Evolutionary conservation across 2,113 vertebrate genomes (phyloP).

Genomic region (Peucedramus taeniatus): DNA sequence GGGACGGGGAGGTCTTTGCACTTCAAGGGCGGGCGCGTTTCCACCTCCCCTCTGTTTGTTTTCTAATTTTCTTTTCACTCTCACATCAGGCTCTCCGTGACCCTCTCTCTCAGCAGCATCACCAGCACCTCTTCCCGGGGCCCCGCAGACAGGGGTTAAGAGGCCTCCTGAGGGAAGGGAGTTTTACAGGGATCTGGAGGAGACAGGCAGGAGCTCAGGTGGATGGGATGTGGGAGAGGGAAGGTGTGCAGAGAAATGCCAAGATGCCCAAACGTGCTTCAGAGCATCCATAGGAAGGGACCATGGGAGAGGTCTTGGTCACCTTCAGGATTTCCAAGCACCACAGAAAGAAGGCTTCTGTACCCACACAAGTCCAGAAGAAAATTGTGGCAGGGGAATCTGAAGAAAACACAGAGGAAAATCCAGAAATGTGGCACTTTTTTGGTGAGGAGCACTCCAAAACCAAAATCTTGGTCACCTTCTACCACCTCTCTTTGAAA

Average conservation of each 20-base stretch:
- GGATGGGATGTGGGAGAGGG: not conserved
- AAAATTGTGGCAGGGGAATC: not conserved
- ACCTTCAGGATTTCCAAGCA: not conserved
- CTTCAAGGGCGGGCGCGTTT: constrained; percentile 40
- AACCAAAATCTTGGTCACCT: not conserved
- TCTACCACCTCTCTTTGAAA: not conserved
- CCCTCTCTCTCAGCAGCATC: constrained; percentile 45
- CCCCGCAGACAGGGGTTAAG: constrained; percentile 31
- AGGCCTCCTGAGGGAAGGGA: not conserved
- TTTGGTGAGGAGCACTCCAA: not conserved
- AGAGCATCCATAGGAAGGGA: not conserved
- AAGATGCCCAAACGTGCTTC: fast-evolving
- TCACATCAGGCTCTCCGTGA: not conserved
- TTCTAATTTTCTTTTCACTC: constrained; percentile 53
- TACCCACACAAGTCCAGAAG: not conserved
- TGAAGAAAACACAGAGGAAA: not conserved
- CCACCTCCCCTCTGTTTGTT: constrained; percentile 56
- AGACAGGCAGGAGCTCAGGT: not conserved
- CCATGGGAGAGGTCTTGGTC: not conserved
- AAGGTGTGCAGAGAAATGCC: not conserved
- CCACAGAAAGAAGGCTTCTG: not conserved
- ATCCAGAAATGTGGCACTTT: not conserved
- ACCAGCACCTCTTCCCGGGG: not conserved
- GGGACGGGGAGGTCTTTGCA: constrained; percentile 1
- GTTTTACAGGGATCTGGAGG: not conserved